Conservation (phyloP, 2,888 invertebrate species). For the Nomada lathburiana region DNA sequence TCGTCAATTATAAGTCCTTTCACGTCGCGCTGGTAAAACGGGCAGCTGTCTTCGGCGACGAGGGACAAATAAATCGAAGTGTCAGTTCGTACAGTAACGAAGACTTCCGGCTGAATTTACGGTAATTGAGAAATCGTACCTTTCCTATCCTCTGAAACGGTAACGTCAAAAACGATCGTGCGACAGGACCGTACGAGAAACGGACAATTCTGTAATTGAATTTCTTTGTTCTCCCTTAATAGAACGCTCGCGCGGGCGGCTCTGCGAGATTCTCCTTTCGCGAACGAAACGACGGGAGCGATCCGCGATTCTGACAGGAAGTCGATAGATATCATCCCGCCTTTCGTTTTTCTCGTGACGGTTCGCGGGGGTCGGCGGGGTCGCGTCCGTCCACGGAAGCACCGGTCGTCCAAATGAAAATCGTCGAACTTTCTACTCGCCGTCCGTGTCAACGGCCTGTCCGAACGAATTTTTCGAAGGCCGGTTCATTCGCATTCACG, state of each 20-base stretch:
- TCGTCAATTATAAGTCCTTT: too few relatives aligned
- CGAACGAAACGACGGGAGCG: constrained; percentile 15
- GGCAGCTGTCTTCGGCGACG: too few relatives aligned
- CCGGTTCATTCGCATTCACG: constrained; percentile 65
- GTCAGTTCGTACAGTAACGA: background rate
- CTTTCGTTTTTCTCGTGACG: constrained; percentile 16
- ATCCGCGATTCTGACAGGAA: constrained; percentile 51
- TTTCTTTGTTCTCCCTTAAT: constrained; percentile 20
- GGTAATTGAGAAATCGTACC: background rate
- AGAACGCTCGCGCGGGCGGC: constrained; percentile 12
- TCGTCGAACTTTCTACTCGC: constrained; percentile 32
- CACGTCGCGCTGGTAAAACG: too few relatives aligned
- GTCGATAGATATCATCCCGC: constrained; percentile 46
- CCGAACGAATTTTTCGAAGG: constrained; percentile 38
- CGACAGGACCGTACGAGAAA: background rate
- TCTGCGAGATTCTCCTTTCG: constrained; percentile 5
- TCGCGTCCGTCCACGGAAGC: constrained; percentile 10
- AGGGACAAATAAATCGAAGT: background rate
- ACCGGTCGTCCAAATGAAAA: constrained; percentile 14
- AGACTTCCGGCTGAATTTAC: background rate
- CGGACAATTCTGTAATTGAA: constrained; percentile 33
- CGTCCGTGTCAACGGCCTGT: constrained; percentile 39
- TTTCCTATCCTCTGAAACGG: background rate
- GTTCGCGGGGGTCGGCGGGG: background rate
- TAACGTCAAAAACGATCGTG: background rate